phyloP scores from a whole-genome alignment of 2,797 vertebrate genomes.

The Falco rusticolus region DNA sequence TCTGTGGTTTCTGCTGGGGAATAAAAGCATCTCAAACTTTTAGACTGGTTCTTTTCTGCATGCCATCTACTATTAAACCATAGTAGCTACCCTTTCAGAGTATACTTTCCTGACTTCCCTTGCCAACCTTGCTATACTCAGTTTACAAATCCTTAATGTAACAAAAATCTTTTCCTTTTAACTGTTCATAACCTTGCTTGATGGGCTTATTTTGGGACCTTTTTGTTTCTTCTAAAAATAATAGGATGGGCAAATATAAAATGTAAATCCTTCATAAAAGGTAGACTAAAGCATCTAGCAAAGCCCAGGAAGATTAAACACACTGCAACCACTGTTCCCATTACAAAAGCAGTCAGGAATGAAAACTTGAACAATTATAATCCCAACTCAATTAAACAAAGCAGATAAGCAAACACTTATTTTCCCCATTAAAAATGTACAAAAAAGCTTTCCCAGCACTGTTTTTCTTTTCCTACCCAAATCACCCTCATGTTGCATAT shows the following conservation, averaged over 20 bases:
- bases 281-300: background rate
- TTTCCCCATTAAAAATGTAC: background rate
- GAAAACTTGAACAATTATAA: slow-evolving; percentile 29
- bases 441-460: background rate
- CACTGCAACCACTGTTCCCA: background rate
- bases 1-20: background rate
- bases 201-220: background rate
- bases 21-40: background rate
- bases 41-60: background rate
- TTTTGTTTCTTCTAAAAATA: background rate
- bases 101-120: background rate
- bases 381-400: slow-evolving; percentile 21
- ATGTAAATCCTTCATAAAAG: slow-evolving; percentile 1
- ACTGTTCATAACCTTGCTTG: background rate
- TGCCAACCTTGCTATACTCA: background rate
- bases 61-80: background rate
- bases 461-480: background rate
- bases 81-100: background rate
- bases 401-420: background rate
- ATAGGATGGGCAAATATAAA: background rate
- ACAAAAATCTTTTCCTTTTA: background rate
- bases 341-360: slow-evolving; percentile 3
- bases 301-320: background rate
- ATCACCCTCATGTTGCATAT: background rate
- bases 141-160: background rate